Conservation (phyloP, 2,113 vertebrate species). For the Scomber colias region DNA sequence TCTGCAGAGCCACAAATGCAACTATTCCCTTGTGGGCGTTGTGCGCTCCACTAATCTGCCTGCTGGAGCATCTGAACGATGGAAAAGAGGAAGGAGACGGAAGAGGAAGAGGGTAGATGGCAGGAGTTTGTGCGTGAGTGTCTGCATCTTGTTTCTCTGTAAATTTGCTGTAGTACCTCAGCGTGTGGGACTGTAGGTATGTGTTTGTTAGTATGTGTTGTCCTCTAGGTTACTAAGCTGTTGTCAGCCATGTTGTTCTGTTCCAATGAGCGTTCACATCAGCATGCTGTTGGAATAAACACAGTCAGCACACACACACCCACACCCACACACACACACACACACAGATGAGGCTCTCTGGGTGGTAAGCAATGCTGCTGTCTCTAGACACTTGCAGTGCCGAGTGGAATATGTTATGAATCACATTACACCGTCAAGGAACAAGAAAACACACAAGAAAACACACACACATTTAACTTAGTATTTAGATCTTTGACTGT, state of each 20-base stretch:
- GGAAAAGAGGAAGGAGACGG: slow-evolving; percentile 15
- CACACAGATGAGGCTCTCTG: slow-evolving; percentile 25
- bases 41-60: slow-evolving; percentile 68
- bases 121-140: slow-evolving; percentile 1
- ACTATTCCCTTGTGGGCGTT: slow-evolving; percentile 57
- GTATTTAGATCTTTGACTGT: too few relatives aligned
- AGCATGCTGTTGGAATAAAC: slow-evolving; percentile 38
- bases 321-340: background rate
- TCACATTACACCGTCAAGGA: slow-evolving; percentile 18
- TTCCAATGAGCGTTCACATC: slow-evolving; percentile 40
- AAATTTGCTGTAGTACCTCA: background rate
- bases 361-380: slow-evolving; percentile 18
- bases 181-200: background rate
- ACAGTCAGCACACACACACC: slow-evolving; percentile 16
- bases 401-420: background rate
- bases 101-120: slow-evolving; percentile 24
- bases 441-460: slow-evolving; percentile 13
- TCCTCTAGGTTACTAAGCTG: slow-evolving; percentile 19
- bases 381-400: slow-evolving; percentile 9
- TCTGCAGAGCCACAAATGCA: slow-evolving; percentile 59
- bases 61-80: slow-evolving; percentile 42
- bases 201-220: slow-evolving; percentile 1
- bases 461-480: too few relatives aligned
- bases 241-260: slow-evolving; percentile 20
- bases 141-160: slow-evolving; percentile 3